A percentile compares a stretch with the other conserved stretches of the same genome.
phyloP scores from a whole-genome alignment of 2,888 invertebrate genomes.

The Apocheima hispidaria region DNA sequence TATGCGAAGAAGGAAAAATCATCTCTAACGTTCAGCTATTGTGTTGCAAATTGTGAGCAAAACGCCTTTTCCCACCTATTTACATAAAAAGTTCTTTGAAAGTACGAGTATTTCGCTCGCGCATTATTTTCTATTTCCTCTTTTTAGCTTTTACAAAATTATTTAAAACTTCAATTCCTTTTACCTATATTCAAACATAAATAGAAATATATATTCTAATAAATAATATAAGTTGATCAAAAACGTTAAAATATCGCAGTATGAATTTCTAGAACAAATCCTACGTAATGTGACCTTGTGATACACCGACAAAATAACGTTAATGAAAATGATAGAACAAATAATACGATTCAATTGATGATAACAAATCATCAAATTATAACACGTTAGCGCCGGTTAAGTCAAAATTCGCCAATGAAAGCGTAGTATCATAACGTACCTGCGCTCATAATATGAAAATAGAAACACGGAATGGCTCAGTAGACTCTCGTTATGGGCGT shows the following conservation, averaged over 20 bases:
- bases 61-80: conserved; percentile 77
- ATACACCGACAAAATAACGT: no score
- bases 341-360: no score
- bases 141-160: conserved; percentile 50
- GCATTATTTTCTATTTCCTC: conserved; percentile 75
- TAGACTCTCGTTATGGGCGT: conserved; percentile 52
- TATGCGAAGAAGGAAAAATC: conserved; percentile 82
- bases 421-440: conserved; percentile 39
- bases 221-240: no score
- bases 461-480: conserved; percentile 55
- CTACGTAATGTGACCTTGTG: no score
- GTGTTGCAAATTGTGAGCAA: conserved; percentile 84
- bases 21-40: conserved; percentile 80
- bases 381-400: conserved; percentile 17
- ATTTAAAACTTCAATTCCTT: conserved; percentile 18
- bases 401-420: conserved; percentile 27
- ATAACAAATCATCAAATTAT: conserved; percentile 6
- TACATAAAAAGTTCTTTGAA: conserved; percentile 77
- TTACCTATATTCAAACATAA: no score
- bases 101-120: conserved; percentile 66
- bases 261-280: no score
- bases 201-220: no score
- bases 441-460: conserved; percentile 52
- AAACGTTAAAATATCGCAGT: no score
- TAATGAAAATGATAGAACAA: conserved; percentile 1